Evolutionary conservation across 2,797 vertebrate genomes (phyloP), one percentile per base, ranked within the genome.

Genomic region (Pempheris klunzingeri): DNA sequence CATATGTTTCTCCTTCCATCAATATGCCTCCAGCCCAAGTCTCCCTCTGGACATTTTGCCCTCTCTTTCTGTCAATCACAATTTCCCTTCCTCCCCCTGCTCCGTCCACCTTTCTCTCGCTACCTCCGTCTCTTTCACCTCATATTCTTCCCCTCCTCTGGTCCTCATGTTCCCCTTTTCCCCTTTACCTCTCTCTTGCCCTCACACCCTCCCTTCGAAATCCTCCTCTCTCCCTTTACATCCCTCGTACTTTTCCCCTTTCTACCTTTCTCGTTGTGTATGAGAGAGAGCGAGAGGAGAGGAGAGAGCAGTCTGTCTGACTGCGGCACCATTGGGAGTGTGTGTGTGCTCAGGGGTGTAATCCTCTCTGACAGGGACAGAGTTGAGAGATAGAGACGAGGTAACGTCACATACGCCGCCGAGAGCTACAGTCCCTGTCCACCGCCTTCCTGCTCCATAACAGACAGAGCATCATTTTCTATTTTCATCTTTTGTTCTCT

Each of bases 301-400:
- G 47, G 73, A 68, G 59, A 66, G 68, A 50, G 71, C 6, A 20
- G 70, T 52, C 62, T 57, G 81, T 84, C 81, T 92, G 76, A 78
- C 85, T 85, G 82, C 10, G 9, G 70, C 81, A 90, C 87, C 73
- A 38, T 20, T 78, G 90, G 80, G 91, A 89, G 74, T 76, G 84
- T 80, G 81, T 91, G 92, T 89, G 91, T 80, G 85, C 84, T 94
- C 94, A 93, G 88, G 92, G 88, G 90, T 95, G 92, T 94, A 95
- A 95, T 95, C 92, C 90, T 89, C 87, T 90, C 82, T 93, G 93
- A 95, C 92, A 95, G 91, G 79, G 85, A 94, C 91, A 93, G 86
- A 81, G 82, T 81, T 86, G 70, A 89, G 70, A 77, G 81, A 88
- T 80, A 86, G 80, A 78, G 87, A 78, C 15, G n/a, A 70, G 73